These are phyloP conservation scores for Drosophila bipectinata DNA, from an alignment of 1,140 invertebrate genomes.

Conservation along the genomic window DNA sequence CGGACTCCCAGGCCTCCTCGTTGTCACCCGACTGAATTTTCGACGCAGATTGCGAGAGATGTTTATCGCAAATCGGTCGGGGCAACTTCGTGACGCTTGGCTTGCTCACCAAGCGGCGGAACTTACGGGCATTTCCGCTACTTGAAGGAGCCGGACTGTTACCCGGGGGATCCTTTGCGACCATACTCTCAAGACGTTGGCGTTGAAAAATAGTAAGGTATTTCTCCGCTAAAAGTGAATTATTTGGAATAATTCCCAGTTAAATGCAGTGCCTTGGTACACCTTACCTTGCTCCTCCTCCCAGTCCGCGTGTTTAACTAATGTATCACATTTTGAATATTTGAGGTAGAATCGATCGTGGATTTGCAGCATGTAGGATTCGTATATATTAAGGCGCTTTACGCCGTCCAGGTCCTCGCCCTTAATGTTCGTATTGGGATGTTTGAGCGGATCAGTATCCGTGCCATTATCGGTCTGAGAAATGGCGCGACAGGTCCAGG, in stretches of 20 bases:
- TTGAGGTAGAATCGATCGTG: conserved; percentile 91
- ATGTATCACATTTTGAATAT: conserved; percentile 85
- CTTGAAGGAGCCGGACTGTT: conserved; percentile 35
- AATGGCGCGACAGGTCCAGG: conserved; percentile 92
- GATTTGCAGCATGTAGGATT: conserved; percentile 94
- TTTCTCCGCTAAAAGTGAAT: conserved; percentile 22
- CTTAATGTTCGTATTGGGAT: conserved; percentile 88
- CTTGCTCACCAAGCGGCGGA: conserved; percentile 46
- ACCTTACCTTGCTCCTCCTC: conserved; percentile 85
- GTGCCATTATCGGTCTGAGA: conserved; percentile 85
- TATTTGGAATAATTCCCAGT: background rate
- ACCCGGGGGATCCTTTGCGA: conserved; percentile 12
- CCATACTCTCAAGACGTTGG: conserved; percentile 36
- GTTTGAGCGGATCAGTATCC: conserved; percentile 85
- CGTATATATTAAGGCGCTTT: conserved; percentile 92
- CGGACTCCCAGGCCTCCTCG: conserved; percentile 48
- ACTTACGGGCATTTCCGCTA: conserved; percentile 40
- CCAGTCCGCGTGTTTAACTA: conserved; percentile 86
- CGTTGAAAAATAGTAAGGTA: conserved; percentile 48
- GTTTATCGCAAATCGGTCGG: conserved; percentile 29
- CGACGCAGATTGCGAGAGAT: conserved; percentile 2
- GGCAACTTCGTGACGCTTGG: conserved; percentile 16
- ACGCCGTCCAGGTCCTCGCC: conserved; percentile 91
- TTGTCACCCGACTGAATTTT: conserved; percentile 8
- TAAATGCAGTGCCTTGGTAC: no score